Conservation (phyloP, 1,140 invertebrate genomes). For the Orius insidiosus region DNA sequence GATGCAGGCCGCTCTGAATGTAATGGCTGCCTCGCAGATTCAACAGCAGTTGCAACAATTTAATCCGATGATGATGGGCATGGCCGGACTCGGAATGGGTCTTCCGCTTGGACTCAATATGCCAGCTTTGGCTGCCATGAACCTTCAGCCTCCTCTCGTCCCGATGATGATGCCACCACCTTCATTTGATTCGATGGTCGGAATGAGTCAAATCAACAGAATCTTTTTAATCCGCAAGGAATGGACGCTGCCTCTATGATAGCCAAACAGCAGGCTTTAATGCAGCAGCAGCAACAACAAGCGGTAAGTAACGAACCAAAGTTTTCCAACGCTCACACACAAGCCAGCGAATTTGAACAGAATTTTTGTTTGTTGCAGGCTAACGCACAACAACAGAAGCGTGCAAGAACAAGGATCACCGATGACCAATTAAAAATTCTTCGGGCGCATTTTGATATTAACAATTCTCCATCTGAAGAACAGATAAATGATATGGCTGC, state of each 20-base stretch:
- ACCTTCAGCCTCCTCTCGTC: slow-evolving; percentile 67
- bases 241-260: slow-evolving; percentile 28
- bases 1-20: slow-evolving; percentile 69
- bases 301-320: slow-evolving; percentile 21
- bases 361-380: slow-evolving; percentile 32
- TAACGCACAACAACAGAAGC: slow-evolving; percentile 70
- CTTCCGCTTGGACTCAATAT: slow-evolving; percentile 67
- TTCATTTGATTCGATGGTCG: slow-evolving; percentile 46
- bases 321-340: too few relatives aligned
- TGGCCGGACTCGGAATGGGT: slow-evolving; percentile 45
- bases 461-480: slow-evolving; percentile 95
- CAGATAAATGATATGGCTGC: slow-evolving; percentile 94
- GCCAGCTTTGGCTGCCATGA: slow-evolving; percentile 70
- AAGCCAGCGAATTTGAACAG: not conserved
- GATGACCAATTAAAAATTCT: slow-evolving; percentile 95
- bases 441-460: slow-evolving; percentile 92
- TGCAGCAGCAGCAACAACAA: slow-evolving; percentile 50
- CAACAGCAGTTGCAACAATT: slow-evolving; percentile 64
- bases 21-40: slow-evolving; percentile 61
- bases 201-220: slow-evolving; percentile 26
- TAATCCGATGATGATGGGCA: slow-evolving; percentile 63
- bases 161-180: slow-evolving; percentile 79
- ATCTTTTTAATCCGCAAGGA: slow-evolving; percentile 23
- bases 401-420: slow-evolving; percentile 89
- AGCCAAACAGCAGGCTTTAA: slow-evolving; percentile 48